Base-by-base conservation (phyloP, 2,797 vertebrate genomes). In the Falco biarmicus region DNA sequence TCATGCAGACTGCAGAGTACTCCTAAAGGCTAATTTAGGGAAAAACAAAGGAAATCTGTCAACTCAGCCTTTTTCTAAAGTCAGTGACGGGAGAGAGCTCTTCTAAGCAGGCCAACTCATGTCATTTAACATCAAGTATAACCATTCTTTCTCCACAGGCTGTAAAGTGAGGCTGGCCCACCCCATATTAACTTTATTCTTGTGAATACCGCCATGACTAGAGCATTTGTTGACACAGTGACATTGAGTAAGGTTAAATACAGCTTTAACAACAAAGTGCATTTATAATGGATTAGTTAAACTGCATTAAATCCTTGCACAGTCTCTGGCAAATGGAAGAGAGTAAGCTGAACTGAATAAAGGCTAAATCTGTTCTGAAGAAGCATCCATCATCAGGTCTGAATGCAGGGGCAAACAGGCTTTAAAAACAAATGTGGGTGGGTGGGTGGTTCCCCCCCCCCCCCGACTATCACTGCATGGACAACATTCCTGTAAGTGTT, bases 161-260 rank as follows among this genome's bases (percentile, higher is more conserved):
- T 83, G 31, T 77, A 87, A 82, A 93, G 26, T 41, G 57, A 83
- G 60, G 24, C 15, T 89, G 69, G 34, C 16, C n/a, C 7, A 2
- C 32, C 57, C 37, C 22, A 5, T 71, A 88, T 88, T 75, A 71
- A 32, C 69, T 81, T 87, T 89, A 89, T 78, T 95, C 68, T 95
- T 83, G 29, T 75, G 93, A 90, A 94, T 87, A 83, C 4, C 41
- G 22, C 29, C 50, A 34, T 64, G 75, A 69, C 54, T 68, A 34
- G 37, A 91, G 50, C 71, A 61, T 89, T 89, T 84, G 51, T 87
- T 94, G 68, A 83, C 68, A 87, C 7, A 32, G 16, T 85, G 92
- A 93, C 75, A 85, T 43, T 77, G 71, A 91, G 29, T 41, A 93
- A 96, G 75, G 92, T 92, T 96, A 94, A 96, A 95, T 81, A 45